Conservation (phyloP, 2,113 vertebrate species). For the Myotis yumanensis region DNA sequence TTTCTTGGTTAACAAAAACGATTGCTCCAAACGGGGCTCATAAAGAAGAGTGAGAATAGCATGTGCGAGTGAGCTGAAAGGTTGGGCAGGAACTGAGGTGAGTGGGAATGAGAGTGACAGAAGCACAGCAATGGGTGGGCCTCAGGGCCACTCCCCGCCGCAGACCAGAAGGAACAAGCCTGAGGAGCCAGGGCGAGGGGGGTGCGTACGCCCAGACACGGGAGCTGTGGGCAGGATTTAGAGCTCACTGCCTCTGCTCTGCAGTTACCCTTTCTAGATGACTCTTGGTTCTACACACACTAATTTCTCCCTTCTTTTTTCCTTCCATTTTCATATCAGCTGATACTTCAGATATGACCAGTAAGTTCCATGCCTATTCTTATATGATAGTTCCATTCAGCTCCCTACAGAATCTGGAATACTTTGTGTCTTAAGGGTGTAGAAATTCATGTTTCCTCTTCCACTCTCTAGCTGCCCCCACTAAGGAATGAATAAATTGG, state of each 20-base stretch:
- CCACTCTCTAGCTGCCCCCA: neutral
- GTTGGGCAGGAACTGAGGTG: neutral
- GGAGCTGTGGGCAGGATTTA: neutral
- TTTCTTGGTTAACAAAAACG: conserved; percentile 4
- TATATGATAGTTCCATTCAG: neutral
- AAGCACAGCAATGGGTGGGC: neutral
- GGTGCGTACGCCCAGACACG: neutral
- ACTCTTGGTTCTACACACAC: neutral
- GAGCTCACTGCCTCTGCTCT: neutral
- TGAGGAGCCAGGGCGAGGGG: neutral
- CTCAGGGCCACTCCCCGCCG: neutral
- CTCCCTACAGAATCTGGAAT: neutral
- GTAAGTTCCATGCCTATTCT: conserved; percentile 53
- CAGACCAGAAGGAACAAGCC: neutral
- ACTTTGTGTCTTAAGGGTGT: neutral
- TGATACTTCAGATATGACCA: conserved; percentile 25
- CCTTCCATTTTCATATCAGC: neutral
- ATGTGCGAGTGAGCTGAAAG: neutral
- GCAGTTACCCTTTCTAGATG: neutral
- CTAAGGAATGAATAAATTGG: neutral
- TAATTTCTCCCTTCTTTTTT: neutral
- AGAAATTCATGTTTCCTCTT: neutral
- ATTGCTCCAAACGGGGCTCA: neutral
- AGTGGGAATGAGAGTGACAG: neutral
- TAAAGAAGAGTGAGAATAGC: neutral